Evolutionary conservation across 2,113 vertebrate species (phyloP).

Genomic region (Sceloporus undulatus): DNA sequence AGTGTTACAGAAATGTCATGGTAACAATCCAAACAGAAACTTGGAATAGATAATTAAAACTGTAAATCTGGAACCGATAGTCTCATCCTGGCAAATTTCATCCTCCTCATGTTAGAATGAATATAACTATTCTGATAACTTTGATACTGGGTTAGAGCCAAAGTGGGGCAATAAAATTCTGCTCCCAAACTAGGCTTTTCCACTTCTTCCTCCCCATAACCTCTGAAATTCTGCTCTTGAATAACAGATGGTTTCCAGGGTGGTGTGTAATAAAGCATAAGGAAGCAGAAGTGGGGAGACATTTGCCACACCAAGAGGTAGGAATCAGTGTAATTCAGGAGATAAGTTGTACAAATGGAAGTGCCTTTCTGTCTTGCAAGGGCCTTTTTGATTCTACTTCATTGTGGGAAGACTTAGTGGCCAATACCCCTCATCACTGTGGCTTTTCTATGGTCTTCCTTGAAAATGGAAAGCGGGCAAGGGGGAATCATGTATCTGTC

Average conservation of each 20-base stretch:
- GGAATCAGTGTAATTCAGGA: neutral
- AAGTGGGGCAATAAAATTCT: neutral
- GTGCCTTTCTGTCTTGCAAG: neutral
- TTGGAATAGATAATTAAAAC: neutral
- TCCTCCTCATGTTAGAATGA: neutral
- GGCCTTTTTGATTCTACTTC: too few species aligned
- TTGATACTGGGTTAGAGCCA: neutral
- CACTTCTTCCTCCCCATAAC: too few species aligned
- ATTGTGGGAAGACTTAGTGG: too few species aligned
- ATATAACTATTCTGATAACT: neutral
- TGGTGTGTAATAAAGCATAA: neutral
- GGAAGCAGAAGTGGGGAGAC: neutral
- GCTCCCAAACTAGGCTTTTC: neutral
- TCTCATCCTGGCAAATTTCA: neutral
- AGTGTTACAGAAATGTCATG: neutral
- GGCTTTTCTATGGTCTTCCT: too few species aligned
- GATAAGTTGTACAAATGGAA: neutral
- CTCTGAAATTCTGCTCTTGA: neutral
- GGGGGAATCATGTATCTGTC: neutral
- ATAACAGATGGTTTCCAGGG: neutral
- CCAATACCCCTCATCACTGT: too few species aligned
- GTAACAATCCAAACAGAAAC: neutral
- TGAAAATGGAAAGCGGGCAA: too few species aligned
- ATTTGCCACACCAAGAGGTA: neutral
- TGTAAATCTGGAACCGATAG: neutral